Base-by-base conservation (phyloP, 2,888 invertebrate species). In the Lumbricus terrestris region DNA sequence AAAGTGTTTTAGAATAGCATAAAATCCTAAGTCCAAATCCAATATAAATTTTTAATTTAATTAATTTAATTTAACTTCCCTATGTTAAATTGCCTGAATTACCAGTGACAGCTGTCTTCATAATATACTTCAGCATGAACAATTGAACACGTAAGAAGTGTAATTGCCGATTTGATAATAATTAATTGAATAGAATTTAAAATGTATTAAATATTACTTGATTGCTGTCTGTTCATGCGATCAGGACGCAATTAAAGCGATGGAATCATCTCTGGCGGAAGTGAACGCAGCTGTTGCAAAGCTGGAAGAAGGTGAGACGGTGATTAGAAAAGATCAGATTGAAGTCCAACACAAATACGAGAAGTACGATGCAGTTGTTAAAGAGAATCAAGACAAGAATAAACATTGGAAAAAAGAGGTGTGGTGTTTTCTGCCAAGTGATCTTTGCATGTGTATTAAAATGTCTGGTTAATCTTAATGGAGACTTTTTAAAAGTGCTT, bases 261-360 rank as follows among this genome's bases (percentile, higher is more conserved):
- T 94, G 42, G 94, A 94, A 91, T 92, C 90, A 18, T 92, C 92
- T n/a, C 90, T 94, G 89, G 92, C 93, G 47, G 93, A 93, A 38
- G 92, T 94, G 34, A 93, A 93, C 82, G 92, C 92, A 54, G 93
- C 82, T 16, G 35, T 94, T 82, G 92, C 93, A 69, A 93, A 93
- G 82, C 92, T 94, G 69, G 94, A 94, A 89, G 93, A 93, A 47
- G 92, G 93, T 82, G 94, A 94, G 91, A 93, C 93, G 0, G 97
- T 98, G 92, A 94, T 99, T 4, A 97, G 97, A 92, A 96, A 96
- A 90, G 96, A 97, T 93, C 96, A 97, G 88, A 95, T 98, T 0
- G 97, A 97, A 93, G 95, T 97, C 0, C 97, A 97, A 91, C 96
- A 97, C 92, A 96, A 97, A 88, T 94, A 97, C 0, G 96, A 96